Conservation (phyloP, 2,888 invertebrate genomes). For the Celastrina argiolus region DNA sequence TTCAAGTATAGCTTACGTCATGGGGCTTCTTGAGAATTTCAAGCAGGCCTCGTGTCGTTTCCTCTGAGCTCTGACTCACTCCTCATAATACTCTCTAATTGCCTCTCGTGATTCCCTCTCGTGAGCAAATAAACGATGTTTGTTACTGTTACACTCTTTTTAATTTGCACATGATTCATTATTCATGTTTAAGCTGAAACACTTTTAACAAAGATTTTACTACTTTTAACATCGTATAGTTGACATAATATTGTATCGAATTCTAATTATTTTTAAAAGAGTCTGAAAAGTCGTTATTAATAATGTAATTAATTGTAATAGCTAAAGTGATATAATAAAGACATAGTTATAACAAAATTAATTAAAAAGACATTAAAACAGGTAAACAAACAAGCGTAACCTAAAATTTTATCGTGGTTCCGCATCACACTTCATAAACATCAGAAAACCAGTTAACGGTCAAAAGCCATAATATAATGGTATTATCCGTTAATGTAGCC, state of each 20-base stretch:
- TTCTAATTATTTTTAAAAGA: too few relatives aligned
- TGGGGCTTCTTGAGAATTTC: conserved; percentile 39
- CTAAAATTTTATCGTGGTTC: neutral
- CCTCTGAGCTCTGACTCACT: conserved; percentile 55
- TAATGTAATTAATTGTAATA: too few relatives aligned
- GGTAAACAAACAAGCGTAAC: neutral
- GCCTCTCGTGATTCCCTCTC: conserved; percentile 68
- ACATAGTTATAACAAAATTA: neutral
- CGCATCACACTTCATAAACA: conserved; percentile 17
- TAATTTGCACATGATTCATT: conserved; percentile 59
- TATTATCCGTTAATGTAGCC: conserved; percentile 16
- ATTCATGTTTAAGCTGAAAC: too few relatives aligned
- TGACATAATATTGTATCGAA: too few relatives aligned
- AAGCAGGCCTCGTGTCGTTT: conserved; percentile 42
- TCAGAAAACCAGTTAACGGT: conserved; percentile 3
- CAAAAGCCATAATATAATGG: neutral
- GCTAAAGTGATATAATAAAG: too few relatives aligned
- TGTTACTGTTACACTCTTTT: conserved; percentile 60
- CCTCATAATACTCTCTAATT: conserved; percentile 69
- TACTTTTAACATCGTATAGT: too few relatives aligned
- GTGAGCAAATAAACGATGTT: conserved; percentile 51
- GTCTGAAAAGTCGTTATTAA: neutral
- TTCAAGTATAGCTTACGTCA: conserved; percentile 34
- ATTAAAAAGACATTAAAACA: neutral
- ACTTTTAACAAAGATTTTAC: neutral